A percentile compares a stretch with the other conserved stretches of the same genome.
Conservation (phyloP, 37 sponge, comb jelly and placozoan genomes). For the Amphimedon queenslandica region DNA sequence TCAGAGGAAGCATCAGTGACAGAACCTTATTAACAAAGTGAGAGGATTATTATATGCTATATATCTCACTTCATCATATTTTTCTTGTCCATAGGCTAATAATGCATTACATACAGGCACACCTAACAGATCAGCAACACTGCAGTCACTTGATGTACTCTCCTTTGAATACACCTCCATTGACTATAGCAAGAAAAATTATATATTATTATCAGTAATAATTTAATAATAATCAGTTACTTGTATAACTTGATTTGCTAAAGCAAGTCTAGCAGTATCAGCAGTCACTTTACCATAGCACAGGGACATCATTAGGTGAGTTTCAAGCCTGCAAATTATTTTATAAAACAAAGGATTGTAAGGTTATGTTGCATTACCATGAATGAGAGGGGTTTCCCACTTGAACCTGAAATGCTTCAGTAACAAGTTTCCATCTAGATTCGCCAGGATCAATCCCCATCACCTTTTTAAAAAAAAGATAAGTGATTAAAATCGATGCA, state of each 20-base stretch:
- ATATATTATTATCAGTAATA: neutral
- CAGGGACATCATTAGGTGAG: conserved; percentile 59
- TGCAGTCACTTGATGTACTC: conserved; percentile 4
- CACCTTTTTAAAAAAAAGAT: neutral
- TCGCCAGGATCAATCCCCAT: conserved; percentile 52
- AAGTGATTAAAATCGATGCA: no score
- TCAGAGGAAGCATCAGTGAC: conserved; percentile 60
- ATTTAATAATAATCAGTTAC: conserved; percentile 9
- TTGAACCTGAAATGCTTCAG: conserved; percentile 10
- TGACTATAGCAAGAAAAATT: neutral
- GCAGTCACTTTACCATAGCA: conserved; percentile 34
- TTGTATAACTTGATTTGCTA: conserved; percentile 46
- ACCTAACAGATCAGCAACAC: conserved; percentile 31
- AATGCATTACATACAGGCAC: conserved; percentile 75
- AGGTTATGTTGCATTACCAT: conserved; percentile 46
- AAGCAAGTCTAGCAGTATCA: conserved; percentile 39
- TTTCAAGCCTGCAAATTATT: conserved; percentile 48
- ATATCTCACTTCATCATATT: conserved; percentile 68
- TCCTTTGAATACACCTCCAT: conserved; percentile 7
- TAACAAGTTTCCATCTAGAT: conserved; percentile 41
- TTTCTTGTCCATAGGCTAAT: conserved; percentile 73
- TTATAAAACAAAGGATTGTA: neutral
- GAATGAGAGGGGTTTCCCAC: conserved; percentile 14
- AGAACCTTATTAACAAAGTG: conserved; percentile 39
- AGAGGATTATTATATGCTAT: neutral